phyloP scores from a whole-genome alignment of 2,113 vertebrate species.

The Xiphophorus hellerii region DNA sequence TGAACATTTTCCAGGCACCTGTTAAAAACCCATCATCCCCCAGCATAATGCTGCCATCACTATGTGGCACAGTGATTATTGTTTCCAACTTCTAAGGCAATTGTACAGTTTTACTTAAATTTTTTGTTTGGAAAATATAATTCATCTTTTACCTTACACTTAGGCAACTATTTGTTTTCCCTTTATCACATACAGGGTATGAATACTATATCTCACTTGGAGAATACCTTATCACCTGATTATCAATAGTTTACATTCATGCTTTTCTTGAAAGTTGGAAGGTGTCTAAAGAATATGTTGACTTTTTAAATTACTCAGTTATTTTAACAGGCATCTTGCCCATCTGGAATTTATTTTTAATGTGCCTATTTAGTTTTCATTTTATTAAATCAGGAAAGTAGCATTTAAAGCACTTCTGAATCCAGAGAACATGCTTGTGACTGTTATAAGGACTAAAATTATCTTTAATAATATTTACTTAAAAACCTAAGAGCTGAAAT shows the following conservation, averaged over 20 bases:
- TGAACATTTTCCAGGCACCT: too few species aligned
- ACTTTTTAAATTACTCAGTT: constrained; percentile 29
- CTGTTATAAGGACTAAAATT: constrained; percentile 59
- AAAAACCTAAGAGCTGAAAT: constrained; percentile 53
- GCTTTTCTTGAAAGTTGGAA: too few species aligned
- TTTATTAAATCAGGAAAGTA: constrained; percentile 58
- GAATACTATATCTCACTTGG: not conserved
- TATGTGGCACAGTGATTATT: too few species aligned
- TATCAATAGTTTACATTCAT: too few species aligned
- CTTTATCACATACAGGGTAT: not conserved
- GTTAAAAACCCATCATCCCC: too few species aligned
- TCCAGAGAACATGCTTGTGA: constrained; percentile 27
- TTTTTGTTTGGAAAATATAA: too few species aligned
- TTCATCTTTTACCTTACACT: not conserved
- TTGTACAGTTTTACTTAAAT: too few species aligned
- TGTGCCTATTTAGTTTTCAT: constrained; percentile 39
- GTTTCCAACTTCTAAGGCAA: too few species aligned
- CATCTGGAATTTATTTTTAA: constrained; percentile 45
- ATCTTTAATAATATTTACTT: constrained; percentile 66
- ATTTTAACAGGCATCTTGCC: constrained; percentile 45
- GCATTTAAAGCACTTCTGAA: constrained; percentile 39
- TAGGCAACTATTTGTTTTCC: not conserved
- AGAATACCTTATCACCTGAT: too few species aligned
- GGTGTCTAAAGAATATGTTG: not conserved
- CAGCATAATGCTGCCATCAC: too few species aligned